Evolutionary conservation across 1,140 invertebrate species (phyloP).

Genomic region (Plodia interpunctella): DNA sequence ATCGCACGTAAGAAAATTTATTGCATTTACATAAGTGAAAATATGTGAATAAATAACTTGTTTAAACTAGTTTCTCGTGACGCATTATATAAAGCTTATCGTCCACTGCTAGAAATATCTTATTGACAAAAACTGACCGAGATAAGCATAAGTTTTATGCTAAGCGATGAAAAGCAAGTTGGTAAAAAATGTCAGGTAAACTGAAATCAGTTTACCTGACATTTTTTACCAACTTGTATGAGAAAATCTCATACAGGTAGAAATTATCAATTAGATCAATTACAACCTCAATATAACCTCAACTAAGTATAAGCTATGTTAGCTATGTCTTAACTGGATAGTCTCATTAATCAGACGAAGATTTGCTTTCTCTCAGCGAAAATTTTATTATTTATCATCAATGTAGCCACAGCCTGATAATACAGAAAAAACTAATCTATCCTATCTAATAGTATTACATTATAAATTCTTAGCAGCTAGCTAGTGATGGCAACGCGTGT

Average conservation of each 20-base stretch:
- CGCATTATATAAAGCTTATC: background rate
- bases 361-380: conserved; percentile 48
- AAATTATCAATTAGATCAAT: too few relatives aligned
- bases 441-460: too few relatives aligned
- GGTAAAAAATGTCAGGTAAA: background rate
- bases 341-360: background rate
- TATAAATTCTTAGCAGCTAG: too few relatives aligned
- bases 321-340: background rate
- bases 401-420: conserved; percentile 23
- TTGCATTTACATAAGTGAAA: conserved; percentile 68
- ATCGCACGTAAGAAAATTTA: conserved; percentile 35
- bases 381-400: conserved; percentile 34
- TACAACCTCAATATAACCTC: too few relatives aligned
- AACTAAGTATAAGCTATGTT: background rate
- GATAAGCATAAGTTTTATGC: too few relatives aligned
- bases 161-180: too few relatives aligned
- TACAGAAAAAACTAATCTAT: too few relatives aligned
- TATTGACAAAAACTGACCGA: too few relatives aligned
- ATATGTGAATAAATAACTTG: conserved; percentile 43
- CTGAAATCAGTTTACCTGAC: too few relatives aligned
- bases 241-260: too few relatives aligned
- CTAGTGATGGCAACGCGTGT: too few relatives aligned
- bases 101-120: background rate
- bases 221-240: too few relatives aligned
- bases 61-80: conserved; percentile 42